Conservation (phyloP, 2,888 invertebrate species). For the Acronicta psi region DNA sequence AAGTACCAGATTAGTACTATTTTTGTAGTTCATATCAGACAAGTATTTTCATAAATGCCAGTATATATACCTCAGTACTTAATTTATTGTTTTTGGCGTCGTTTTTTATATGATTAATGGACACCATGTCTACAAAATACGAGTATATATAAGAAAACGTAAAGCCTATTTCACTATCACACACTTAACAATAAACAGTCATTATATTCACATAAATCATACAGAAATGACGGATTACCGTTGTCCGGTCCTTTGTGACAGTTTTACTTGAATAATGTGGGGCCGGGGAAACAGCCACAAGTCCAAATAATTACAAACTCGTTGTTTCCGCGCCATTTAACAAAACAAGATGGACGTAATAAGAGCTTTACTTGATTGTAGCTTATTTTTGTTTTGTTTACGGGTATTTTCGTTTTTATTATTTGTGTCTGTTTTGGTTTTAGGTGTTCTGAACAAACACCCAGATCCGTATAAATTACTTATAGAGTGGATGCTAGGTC, state of each 20-base stretch:
- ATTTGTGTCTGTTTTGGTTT: background rate
- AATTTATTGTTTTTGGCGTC: too few species aligned
- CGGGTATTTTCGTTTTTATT: constrained; percentile 3
- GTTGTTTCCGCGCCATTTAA: constrained; percentile 70
- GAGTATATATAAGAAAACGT: background rate
- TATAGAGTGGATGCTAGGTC: too few species aligned
- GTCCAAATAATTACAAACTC: constrained; percentile 66
- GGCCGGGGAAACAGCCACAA: constrained; percentile 34
- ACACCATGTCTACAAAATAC: background rate
- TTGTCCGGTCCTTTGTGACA: constrained; percentile 34
- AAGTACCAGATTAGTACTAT: too few species aligned
- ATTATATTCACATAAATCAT: constrained; percentile 47
- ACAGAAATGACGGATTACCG: constrained; percentile 44
- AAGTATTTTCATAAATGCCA: too few species aligned
- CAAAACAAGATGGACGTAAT: constrained; percentile 51
- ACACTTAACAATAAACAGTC: constrained; percentile 15
- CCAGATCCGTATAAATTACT: too few species aligned
- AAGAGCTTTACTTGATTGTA: constrained; percentile 26
- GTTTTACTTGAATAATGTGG: constrained; percentile 50
- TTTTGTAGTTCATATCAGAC: too few species aligned
- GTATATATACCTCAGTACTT: too few species aligned
- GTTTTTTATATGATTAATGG: background rate
- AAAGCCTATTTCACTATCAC: constrained; percentile 17
- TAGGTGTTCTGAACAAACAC: too few species aligned
- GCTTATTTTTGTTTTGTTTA: constrained; percentile 14